A percentile compares a stretch with the other conserved stretches of the same genome.
phyloP scores from a whole-genome alignment of 2,888 invertebrate species.

The Tipula confusa region DNA sequence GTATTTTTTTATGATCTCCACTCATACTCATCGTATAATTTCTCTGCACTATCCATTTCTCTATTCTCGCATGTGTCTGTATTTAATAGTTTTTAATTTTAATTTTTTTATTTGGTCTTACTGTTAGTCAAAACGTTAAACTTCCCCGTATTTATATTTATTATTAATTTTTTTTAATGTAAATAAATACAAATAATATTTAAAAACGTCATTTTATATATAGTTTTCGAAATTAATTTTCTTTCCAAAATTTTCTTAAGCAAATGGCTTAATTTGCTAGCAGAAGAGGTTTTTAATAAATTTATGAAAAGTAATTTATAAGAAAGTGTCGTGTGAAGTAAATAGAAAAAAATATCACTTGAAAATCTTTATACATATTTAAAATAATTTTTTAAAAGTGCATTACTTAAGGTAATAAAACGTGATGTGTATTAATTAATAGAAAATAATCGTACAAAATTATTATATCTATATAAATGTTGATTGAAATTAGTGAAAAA shows the following conservation, averaged over 20 bases:
- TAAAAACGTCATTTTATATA: neutral
- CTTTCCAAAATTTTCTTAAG: neutral
- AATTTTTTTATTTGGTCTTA: neutral
- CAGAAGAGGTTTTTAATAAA: neutral
- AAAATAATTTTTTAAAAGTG: neutral
- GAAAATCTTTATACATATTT: neutral
- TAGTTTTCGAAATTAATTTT: neutral
- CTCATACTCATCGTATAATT: neutral
- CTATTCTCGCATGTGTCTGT: constrained; percentile 12
- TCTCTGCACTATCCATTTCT: neutral
- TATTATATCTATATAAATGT: neutral
- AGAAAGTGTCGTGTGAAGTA: constrained; percentile 6
- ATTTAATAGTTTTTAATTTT: neutral
- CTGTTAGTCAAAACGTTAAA: neutral
- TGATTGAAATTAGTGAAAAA: neutral
- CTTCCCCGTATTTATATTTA: neutral
- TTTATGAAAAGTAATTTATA: neutral
- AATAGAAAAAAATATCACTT: neutral
- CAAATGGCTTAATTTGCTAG: neutral
- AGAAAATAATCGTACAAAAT: neutral
- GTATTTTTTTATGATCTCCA: neutral
- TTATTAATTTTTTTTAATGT: neutral
- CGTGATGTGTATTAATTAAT: neutral
- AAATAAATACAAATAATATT: neutral
- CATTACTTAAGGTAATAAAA: constrained; percentile 12